phyloP scores from a whole-genome alignment of 2,113 vertebrate genomes.

The Peromyscus leucopus region DNA sequence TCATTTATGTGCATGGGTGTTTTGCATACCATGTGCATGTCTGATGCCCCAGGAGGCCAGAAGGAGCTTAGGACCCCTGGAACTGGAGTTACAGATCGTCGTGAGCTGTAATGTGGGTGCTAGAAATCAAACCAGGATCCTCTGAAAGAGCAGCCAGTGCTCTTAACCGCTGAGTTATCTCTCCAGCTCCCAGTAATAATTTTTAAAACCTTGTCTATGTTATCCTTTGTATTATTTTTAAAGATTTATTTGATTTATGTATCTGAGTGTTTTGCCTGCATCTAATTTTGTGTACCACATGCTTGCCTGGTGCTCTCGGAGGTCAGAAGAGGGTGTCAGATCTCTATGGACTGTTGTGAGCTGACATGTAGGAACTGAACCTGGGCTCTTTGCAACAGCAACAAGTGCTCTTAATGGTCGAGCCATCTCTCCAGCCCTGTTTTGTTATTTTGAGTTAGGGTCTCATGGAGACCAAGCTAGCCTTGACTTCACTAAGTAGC shows the following conservation, averaged over 20 bases:
- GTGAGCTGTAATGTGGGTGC: neutral
- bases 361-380: neutral
- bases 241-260: neutral
- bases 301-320: neutral
- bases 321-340: neutral
- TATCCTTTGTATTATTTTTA: neutral
- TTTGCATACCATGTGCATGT: neutral
- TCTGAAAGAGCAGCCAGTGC: neutral
- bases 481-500: neutral
- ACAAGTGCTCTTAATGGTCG: neutral
- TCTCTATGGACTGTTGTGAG: neutral
- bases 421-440: neutral
- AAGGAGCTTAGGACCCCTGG: neutral
- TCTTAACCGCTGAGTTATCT: neutral
- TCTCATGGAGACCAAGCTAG: neutral
- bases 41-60: neutral
- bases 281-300: neutral
- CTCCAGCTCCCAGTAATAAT: neutral
- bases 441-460: neutral
- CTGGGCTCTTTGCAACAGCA: neutral
- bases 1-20: neutral
- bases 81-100: neutral
- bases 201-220: neutral
- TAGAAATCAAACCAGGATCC: neutral
- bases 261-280: neutral